phyloP scores from a whole-genome alignment of 2,888 invertebrate genomes.

The Actias luna region DNA sequence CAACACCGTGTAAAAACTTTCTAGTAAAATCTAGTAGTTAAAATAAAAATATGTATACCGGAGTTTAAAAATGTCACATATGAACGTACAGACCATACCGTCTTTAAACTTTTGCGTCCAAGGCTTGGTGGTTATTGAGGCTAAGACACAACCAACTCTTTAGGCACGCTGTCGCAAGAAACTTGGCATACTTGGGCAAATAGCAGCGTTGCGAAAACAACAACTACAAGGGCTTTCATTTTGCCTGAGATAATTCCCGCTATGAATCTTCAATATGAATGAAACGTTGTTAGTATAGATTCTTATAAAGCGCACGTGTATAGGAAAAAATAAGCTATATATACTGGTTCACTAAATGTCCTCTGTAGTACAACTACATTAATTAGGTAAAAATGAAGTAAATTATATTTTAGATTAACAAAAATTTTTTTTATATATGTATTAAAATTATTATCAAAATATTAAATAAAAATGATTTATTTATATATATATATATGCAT shows the following conservation, averaged over 20 bases:
- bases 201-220: slow-evolving; percentile 30
- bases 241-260: slow-evolving; percentile 13
- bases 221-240: slow-evolving; percentile 37
- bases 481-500: too few species aligned
- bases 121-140: slow-evolving; percentile 32
- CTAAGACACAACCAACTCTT: slow-evolving; percentile 18
- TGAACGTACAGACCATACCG: slow-evolving; percentile 45
- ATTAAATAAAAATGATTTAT: too few species aligned
- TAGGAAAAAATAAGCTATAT: slow-evolving; percentile 25
- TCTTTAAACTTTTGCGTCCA: slow-evolving; percentile 50
- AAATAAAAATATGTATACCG: not conserved
- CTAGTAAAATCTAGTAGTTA: too few species aligned
- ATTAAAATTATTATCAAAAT: too few species aligned
- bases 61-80: not conserved
- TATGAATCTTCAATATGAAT: slow-evolving; percentile 4
- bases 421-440: too few species aligned
- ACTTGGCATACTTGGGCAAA: slow-evolving; percentile 35
- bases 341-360: not conserved
- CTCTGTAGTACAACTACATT: not conserved
- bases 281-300: slow-evolving; percentile 2
- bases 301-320: slow-evolving; percentile 27
- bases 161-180: slow-evolving; percentile 22
- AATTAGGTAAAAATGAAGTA: too few species aligned
- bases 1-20: slow-evolving; percentile 48
- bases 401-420: too few species aligned